A percentile compares a stretch with the other conserved stretches of the same genome.
These are phyloP conservation scores for Zapornia atra DNA, from an alignment of 2,113 vertebrate species.

Conservation along the genomic window DNA sequence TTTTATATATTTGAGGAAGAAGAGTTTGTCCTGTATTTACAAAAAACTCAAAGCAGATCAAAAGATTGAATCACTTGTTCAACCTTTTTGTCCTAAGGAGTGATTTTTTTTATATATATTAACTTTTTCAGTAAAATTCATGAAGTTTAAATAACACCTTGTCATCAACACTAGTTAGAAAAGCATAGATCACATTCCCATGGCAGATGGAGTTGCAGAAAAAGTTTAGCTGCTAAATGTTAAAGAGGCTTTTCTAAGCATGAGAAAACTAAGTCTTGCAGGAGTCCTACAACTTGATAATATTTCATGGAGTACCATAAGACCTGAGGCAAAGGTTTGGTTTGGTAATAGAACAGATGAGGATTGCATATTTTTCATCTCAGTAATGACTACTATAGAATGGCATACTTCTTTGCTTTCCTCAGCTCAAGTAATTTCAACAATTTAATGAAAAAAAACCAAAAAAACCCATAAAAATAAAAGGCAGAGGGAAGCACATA, in stretches of 20 bases:
- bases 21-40: neutral
- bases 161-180: neutral
- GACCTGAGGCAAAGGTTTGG: neutral
- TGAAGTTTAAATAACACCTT: neutral
- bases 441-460: neutral
- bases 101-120: neutral
- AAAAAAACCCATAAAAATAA: neutral
- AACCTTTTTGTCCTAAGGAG: neutral
- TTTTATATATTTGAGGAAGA: neutral
- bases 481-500: neutral
- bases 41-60: neutral
- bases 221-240: neutral
- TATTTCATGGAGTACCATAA: neutral
- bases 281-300: neutral
- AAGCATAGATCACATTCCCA: neutral
- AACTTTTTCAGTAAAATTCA: neutral
- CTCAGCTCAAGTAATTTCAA: neutral
- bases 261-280: neutral
- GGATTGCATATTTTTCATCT: neutral
- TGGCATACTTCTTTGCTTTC: neutral
- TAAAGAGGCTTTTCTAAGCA: neutral
- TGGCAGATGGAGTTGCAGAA: neutral
- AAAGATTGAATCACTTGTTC: neutral
- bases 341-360: neutral
- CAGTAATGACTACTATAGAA: neutral